Conservation (phyloP, 2,888 invertebrate species). For the Saturnia pavonia region DNA sequence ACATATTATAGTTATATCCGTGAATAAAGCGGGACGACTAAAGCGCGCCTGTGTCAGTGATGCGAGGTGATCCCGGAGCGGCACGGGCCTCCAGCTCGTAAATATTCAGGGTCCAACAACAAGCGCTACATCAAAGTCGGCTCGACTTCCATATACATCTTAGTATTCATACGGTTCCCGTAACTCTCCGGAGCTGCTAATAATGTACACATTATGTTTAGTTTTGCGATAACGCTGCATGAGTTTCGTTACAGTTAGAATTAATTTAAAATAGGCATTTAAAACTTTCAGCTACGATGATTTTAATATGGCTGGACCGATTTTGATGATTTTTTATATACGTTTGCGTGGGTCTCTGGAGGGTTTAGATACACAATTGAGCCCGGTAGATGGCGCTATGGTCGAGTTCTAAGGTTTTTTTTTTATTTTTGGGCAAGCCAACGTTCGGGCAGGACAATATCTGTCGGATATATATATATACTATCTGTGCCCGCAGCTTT, state of each 20-base stretch:
- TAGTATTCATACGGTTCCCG: slow-evolving; percentile 42
- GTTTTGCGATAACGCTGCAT: slow-evolving; percentile 26
- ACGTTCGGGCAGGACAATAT: no score
- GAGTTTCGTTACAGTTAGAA: background rate
- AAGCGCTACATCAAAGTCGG: slow-evolving; percentile 67
- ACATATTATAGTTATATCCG: slow-evolving; percentile 15
- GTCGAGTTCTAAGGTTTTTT: no score
- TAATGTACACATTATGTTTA: slow-evolving; percentile 44
- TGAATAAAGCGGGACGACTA: slow-evolving; percentile 6
- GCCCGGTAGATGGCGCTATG: no score
- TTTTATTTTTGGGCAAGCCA: no score
- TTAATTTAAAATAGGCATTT: background rate
- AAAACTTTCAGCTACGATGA: background rate
- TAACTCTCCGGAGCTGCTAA: slow-evolving; percentile 34
- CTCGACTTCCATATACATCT: slow-evolving; percentile 50
- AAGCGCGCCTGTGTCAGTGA: slow-evolving; percentile 12
- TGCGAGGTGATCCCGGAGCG: slow-evolving; percentile 30
- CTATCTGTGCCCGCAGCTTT: no score
- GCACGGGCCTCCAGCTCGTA: slow-evolving; percentile 56
- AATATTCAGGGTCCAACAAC: slow-evolving; percentile 70
- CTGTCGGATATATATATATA: no score
- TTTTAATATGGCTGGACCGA: no score
- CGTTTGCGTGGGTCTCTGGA: no score
- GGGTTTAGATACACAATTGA: no score
- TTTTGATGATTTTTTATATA: no score